phyloP scores from a whole-genome alignment of 2,797 vertebrate species.

The Kryptolebias ocellatus region DNA sequence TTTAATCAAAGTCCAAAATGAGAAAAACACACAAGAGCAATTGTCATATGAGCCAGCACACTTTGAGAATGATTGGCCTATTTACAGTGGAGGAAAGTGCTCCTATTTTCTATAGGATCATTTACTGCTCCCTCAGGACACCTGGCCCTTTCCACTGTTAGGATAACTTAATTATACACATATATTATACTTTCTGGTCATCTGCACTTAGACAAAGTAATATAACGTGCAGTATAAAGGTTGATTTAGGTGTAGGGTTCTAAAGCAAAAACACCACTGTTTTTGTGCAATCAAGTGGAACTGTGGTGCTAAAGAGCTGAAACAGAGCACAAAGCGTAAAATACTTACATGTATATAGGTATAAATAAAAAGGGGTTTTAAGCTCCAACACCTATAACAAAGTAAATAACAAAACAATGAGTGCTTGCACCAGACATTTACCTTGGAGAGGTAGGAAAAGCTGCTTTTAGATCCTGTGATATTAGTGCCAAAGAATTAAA shows the following conservation, averaged over 20 bases:
- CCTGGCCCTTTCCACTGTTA: constrained; percentile 72
- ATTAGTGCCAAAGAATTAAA: constrained; percentile 3
- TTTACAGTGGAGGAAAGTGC: constrained; percentile 61
- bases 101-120: constrained; percentile 52
- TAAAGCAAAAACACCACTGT: constrained; percentile 26
- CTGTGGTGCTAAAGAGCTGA: constrained; percentile 19
- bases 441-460: constrained; percentile 64
- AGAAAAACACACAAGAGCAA: constrained; percentile 65
- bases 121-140: constrained; percentile 65
- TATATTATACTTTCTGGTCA: constrained; percentile 68
- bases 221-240: constrained; percentile 55
- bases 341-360: constrained; percentile 25
- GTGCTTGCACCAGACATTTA: constrained; percentile 50
- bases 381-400: constrained; percentile 38
- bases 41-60: constrained; percentile 63
- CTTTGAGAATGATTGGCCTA: constrained; percentile 60
- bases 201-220: constrained; percentile 44
- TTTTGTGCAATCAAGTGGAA: constrained; percentile 32
- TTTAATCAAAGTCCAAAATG: constrained; percentile 62
- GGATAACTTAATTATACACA: constrained; percentile 74
- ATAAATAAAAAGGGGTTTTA: constrained; percentile 44
- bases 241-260: constrained; percentile 31
- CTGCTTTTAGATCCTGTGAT: constrained; percentile 45
- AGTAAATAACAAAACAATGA: constrained; percentile 38
- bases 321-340: constrained; percentile 26